A percentile compares a stretch with the other conserved stretches of the same genome.
Conservation (phyloP, 2,888 invertebrate genomes). For the Brenthis ino region DNA sequence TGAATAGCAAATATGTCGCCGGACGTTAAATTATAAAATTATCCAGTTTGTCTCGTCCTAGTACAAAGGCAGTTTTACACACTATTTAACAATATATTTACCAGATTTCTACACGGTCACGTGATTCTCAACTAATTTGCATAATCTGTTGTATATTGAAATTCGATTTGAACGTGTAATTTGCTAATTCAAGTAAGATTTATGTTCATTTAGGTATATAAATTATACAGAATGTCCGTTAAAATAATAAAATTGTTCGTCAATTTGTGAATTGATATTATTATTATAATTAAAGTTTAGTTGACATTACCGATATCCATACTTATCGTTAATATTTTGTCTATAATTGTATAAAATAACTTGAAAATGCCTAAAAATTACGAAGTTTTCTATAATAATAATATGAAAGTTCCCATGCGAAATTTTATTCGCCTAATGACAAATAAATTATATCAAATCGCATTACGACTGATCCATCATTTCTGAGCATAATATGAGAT, state of each 20-base stretch:
- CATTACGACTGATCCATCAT: conserved; percentile 63
- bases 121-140: conserved; percentile 65
- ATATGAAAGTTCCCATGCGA: conserved; percentile 31
- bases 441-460: conserved; percentile 52
- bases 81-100: conserved; percentile 75
- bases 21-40: conserved; percentile 67
- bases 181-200: conserved; percentile 48
- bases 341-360: too few species aligned
- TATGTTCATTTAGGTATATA: conserved; percentile 35
- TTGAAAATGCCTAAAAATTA: neutral
- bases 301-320: too few species aligned
- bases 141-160: conserved; percentile 63
- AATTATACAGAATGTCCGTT: neutral
- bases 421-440: conserved; percentile 48
- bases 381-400: neutral
- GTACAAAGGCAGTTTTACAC: conserved; percentile 70
- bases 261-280: too few species aligned
- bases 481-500: conserved; percentile 37
- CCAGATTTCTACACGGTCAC: conserved; percentile 67
- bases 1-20: conserved; percentile 61
- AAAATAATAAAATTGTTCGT: neutral
- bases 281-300: too few species aligned
- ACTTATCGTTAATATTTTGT: too few species aligned
- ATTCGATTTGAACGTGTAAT: conserved; percentile 54
- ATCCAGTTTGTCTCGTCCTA: conserved; percentile 62